Percentiles rank a stretch among this genome's conserved stretches.
Conservation (phyloP, 2,888 invertebrate species). For the Synergus japonicus region DNA sequence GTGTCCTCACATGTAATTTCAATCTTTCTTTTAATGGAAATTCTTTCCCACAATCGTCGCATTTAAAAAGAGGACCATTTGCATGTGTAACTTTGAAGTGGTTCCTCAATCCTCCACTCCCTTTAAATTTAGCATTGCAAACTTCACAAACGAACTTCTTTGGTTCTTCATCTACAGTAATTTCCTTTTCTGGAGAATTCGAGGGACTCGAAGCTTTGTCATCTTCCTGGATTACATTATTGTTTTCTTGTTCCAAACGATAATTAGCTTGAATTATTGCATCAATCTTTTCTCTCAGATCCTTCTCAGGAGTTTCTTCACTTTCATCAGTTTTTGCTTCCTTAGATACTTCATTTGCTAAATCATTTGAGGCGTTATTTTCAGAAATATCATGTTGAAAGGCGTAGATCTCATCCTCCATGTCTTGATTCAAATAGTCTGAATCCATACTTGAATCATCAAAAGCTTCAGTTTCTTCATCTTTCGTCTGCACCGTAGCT, state of each 20-base stretch:
- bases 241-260: conserved; percentile 68
- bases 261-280: conserved; percentile 69
- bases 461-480: conserved; percentile 26
- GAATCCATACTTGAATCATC: conserved; percentile 50
- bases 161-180: conserved; percentile 39
- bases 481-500: conserved; percentile 11
- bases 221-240: conserved; percentile 60
- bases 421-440: conserved; percentile 54
- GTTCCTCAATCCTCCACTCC: conserved; percentile 73
- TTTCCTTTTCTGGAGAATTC: conserved; percentile 30
- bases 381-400: conserved; percentile 49
- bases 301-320: conserved; percentile 52
- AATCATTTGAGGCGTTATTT: conserved; percentile 19
- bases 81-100: conserved; percentile 74
- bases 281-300: conserved; percentile 64
- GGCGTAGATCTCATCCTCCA: conserved; percentile 60
- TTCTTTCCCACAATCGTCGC: conserved; percentile 86
- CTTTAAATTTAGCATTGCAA: conserved; percentile 72
- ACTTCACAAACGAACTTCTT: conserved; percentile 71
- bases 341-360: conserved; percentile 5
- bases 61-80: conserved; percentile 80
- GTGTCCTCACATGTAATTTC: conserved; percentile 85
- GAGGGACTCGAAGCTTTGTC: not conserved
- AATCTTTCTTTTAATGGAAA: conserved; percentile 88
- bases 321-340: conserved; percentile 38